Evolutionary conservation across 1,140 invertebrate genomes (phyloP), one percentile per base, ranked within the genome.

Genomic region (Drosophila aff.): DNA sequence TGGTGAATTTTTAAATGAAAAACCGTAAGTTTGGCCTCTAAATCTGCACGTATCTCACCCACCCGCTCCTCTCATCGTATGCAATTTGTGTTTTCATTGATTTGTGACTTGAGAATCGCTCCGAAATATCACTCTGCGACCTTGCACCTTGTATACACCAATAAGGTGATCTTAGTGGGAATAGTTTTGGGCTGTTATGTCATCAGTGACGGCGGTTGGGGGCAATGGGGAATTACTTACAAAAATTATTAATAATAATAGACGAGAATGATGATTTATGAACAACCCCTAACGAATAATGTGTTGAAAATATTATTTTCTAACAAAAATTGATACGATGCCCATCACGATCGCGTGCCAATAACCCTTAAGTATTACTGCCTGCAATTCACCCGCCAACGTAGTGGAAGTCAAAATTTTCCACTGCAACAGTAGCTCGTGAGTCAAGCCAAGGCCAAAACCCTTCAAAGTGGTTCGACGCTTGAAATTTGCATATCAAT

Each of bases 1-100:
- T 61, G 92, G 92, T 90, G 92, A 93, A 93, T 93, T 93, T 92
- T 86, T 93, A 86, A 93, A 93, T 87, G 92, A 93, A 93, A 93
- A 93, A 93, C 82, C 85, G 92, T 93, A 92, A 93, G 92, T 93
- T 64, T 72, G 46, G 64, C 38, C 63, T 53, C 38, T 59, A 73
- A 28, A 58, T 33, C 38, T 33, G 11, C 36, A 43, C n/a, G 21
- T 33, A 40, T 21, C 36, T 50, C 50, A 62, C 16, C 16, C 26
- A 13, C 41, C 55, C 18, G 8, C 41, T 31, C 23, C 26, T 26
- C 44, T 36, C 33, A 21, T 60, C 33, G 21, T 21, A 61, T 52
- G 46, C 58, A 62, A 73, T 64, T 69, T 75, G 44, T 21, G 16
- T 43, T 41, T 43, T 40, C 23, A 68, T 65, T 79, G 28, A 77